These are phyloP conservation scores for Telmatherina bonti DNA, from an alignment of 2,797 vertebrate genomes.

Conservation along the genomic window DNA sequence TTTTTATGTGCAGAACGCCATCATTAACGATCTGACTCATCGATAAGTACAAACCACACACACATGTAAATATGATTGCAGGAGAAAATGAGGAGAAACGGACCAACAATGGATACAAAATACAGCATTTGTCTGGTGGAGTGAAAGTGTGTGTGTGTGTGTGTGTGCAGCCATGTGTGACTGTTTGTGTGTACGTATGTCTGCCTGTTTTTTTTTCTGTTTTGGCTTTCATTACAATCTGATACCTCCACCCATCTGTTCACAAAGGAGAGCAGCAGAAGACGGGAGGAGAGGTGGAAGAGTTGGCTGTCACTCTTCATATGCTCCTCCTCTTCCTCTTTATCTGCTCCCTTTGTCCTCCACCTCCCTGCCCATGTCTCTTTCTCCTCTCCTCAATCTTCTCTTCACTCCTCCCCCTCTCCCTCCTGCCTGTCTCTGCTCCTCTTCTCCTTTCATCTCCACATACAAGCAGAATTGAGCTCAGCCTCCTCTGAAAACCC, in stretches of 20 bases:
- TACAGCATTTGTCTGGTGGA: constrained; percentile 29
- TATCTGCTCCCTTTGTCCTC: constrained; percentile 62
- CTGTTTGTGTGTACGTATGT: constrained; percentile 22
- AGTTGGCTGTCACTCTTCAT: constrained; percentile 62
- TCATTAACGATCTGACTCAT: constrained; percentile 20
- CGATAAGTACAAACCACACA: background rate
- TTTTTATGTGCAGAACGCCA: constrained; percentile 10
- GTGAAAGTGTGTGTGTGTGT: constrained; percentile 26
- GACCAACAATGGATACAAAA: constrained; percentile 36
- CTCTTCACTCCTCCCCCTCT: constrained; percentile 37
- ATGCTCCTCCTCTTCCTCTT: constrained; percentile 61
- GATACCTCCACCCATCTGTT: constrained; percentile 82
- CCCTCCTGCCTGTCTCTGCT: constrained; percentile 44
- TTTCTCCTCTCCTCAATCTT: constrained; percentile 24
- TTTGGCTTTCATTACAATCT: constrained; percentile 74
- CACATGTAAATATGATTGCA: constrained; percentile 7
- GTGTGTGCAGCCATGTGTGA: constrained; percentile 36
- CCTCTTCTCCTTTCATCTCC: constrained; percentile 66
- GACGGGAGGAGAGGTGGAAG: constrained; percentile 57
- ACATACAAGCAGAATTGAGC: constrained; percentile 55
- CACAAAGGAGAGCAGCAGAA: constrained; percentile 61
- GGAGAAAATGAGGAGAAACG: constrained; percentile 16
- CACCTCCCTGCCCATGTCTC: constrained; percentile 28
- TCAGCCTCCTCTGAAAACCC: constrained; percentile 66
- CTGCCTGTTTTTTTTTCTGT: constrained; percentile 18